Percentiles rank a stretch among this genome's conserved stretches.
Evolutionary conservation across 2,888 invertebrate genomes (phyloP).

Genomic region (Invenusta paracnida): DNA sequence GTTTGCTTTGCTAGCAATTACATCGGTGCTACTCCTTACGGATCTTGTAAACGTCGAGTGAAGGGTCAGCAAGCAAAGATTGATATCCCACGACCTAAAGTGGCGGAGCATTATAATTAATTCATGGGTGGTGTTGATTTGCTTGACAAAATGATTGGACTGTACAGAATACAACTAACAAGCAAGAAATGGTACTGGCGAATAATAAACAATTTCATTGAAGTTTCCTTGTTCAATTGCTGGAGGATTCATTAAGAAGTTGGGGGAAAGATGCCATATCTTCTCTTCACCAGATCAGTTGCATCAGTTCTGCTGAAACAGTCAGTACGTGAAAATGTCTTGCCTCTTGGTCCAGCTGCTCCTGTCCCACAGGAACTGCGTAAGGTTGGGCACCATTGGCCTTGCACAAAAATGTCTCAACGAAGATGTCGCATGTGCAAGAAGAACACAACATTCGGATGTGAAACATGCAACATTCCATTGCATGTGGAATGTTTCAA

Average conservation of each 20-base stretch:
- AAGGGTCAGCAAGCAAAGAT: background rate
- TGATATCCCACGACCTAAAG: conserved; percentile 1
- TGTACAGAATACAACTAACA: conserved; percentile 1
- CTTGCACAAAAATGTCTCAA: background rate
- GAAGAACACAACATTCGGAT: conserved; percentile 29
- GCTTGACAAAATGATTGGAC: conserved; percentile 15
- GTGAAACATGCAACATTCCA: conserved; percentile 14
- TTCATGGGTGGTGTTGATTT: conserved; percentile 13
- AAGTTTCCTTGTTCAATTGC: conserved; percentile 1
- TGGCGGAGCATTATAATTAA: conserved; percentile 2
- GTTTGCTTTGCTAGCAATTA: background rate
- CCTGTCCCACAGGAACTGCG: background rate
- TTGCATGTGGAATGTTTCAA: conserved; percentile 18
- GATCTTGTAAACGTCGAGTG: background rate
- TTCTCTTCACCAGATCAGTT: background rate
- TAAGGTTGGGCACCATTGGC: background rate
- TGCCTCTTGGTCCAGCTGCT: background rate
- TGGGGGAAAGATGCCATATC: background rate
- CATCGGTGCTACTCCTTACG: background rate
- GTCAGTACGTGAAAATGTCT: background rate
- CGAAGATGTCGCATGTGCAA: background rate
- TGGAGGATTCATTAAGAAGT: background rate
- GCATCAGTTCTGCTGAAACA: conserved; percentile 10
- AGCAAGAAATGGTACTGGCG: conserved; percentile 22
- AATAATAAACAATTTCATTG: conserved; percentile 11